Evolutionary conservation across 2,888 invertebrate species (phyloP), one percentile per base, ranked within the genome.

Genomic region (Drosophila sordidapex): DNA sequence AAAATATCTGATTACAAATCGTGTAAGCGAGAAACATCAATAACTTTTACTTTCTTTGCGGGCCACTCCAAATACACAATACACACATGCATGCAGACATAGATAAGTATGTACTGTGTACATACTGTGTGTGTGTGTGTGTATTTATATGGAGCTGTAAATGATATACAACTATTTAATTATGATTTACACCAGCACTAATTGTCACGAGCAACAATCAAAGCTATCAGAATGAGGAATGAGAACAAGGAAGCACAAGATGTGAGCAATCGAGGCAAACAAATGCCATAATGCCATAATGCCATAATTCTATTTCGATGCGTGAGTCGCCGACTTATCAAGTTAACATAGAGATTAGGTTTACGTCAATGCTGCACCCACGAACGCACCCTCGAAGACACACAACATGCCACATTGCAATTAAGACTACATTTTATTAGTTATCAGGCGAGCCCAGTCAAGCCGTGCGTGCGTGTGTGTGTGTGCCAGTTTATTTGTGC

Each of bases 311-410:
- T 74, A 73, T 70, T 84, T 53, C 76, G 75, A 73, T 61, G 52
- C 46, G 25, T 57, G 38, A 49, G 36, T 62, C 31, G 31, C 21
- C 27, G 63, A 66, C 66, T 81, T 71, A 69, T 70, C 88, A 82
- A 56, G 56, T 46, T 38, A 56, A 53, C 40, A 63, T 46, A 49
- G 53, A 56, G 62, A 57, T 79, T 79, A 49, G 36, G 60, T 27
- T 70, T 70, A 61, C 82, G 84, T 78, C 82, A 87, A 61, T 70
- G 71, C 53, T 61, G 71, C 75, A 79, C 65, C 79, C 77, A 53
- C 64, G 31, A 46, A 38, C 46, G 27, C 52, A 53, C 27, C 27
- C 27, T 51, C 21, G 21, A 25, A 46, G 25, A 15, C 4, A 15
- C n/a, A 13, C 62, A 25, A n/a, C 46, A 38, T 31, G 38, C 18